Percentiles rank a stretch among this genome's conserved stretches.
Conservation (phyloP, 2,113 vertebrate species). For the Phrynosoma platyrhinos region DNA sequence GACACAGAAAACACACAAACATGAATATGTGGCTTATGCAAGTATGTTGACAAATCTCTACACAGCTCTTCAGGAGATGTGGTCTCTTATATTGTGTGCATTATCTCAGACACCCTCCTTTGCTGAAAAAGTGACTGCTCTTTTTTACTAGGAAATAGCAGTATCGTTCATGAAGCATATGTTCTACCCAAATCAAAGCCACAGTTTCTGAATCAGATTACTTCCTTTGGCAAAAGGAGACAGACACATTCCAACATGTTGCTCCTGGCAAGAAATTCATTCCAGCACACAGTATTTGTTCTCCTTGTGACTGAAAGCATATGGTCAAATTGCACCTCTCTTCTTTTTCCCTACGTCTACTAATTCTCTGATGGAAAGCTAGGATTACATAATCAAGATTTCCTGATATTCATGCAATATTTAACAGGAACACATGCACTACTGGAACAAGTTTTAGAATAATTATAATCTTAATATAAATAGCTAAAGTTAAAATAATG, state of each 20-base stretch:
- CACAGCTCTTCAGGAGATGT: background rate
- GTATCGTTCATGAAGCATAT: constrained; percentile 12
- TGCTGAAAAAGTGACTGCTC: background rate
- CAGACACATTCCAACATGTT: constrained; percentile 27
- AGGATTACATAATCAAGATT: constrained; percentile 5
- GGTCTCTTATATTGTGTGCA: background rate
- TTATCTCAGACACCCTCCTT: background rate
- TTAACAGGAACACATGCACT: background rate
- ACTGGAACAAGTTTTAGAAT: background rate
- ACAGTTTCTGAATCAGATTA: constrained; percentile 17
- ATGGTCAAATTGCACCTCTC: constrained; percentile 18
- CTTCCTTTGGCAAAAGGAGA: constrained; percentile 25
- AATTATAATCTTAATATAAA: background rate
- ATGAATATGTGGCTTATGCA: background rate
- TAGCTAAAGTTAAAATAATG: background rate
- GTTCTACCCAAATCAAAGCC: background rate
- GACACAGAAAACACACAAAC: background rate
- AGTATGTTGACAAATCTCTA: background rate
- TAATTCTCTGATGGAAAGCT: constrained; percentile 1
- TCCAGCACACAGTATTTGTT: constrained; percentile 36
- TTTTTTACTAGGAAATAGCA: constrained; percentile 18
- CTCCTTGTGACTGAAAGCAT: constrained; percentile 31
- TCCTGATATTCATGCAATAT: background rate
- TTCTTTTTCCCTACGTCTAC: background rate
- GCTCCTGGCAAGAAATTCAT: constrained; percentile 36